Conservation (phyloP, 2,113 vertebrate species). For the Abramis brama region DNA sequence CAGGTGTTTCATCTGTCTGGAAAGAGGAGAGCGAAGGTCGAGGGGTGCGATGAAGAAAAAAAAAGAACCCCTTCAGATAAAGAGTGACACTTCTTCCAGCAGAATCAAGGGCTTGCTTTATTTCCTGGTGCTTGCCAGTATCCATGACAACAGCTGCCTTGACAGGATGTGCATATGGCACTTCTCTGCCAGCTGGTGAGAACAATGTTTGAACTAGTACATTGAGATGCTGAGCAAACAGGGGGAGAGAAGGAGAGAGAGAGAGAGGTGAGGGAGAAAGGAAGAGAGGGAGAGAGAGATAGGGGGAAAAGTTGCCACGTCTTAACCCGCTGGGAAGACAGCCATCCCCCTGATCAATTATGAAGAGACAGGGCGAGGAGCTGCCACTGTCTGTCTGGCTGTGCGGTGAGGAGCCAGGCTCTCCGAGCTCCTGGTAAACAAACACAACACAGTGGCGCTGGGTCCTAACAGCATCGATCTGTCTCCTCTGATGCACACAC, state of each 20-base stretch:
- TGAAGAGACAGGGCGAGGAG: constrained; percentile 83
- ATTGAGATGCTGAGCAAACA: constrained; percentile 99
- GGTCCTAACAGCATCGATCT: constrained; percentile 93
- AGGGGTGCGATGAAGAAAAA: constrained; percentile 59
- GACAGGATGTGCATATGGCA: constrained; percentile 99
- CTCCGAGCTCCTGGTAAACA: constrained; percentile 97
- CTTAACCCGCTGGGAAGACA: constrained; percentile 94
- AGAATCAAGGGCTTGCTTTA: constrained; percentile 87
- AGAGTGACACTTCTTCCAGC: constrained; percentile 86
- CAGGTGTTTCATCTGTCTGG: constrained; percentile 65
- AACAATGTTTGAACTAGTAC: constrained; percentile 99
- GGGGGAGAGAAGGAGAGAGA: constrained; percentile 53
- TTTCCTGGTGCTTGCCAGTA: constrained; percentile 94
- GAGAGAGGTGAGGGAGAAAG: neutral
- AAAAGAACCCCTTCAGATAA: constrained; percentile 71
- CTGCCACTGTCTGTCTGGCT: constrained; percentile 94
- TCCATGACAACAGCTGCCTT: constrained; percentile 99
- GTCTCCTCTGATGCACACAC: constrained; percentile 81
- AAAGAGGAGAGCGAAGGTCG: constrained; percentile 48
- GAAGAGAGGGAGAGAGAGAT: constrained; percentile 35
- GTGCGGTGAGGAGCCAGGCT: constrained; percentile 91
- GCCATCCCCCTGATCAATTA: constrained; percentile 99
- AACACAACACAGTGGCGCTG: constrained; percentile 89
- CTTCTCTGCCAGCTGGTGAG: constrained; percentile 98
- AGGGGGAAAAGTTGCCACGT: constrained; percentile 85